Conservation (phyloP, 1,140 invertebrate species). For the Maniola jurtina region DNA sequence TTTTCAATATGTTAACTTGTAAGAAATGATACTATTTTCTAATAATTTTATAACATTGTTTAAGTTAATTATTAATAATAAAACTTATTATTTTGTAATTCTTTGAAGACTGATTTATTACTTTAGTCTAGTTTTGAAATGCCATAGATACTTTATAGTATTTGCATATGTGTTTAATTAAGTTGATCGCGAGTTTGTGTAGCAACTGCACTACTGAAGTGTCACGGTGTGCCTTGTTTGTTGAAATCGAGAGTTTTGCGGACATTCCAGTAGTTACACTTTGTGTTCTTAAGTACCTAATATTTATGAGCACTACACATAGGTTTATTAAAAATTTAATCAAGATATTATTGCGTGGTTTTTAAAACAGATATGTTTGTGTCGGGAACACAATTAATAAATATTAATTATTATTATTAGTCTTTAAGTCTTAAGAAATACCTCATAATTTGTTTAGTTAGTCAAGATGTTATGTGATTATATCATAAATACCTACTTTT, state of each 20-base stretch:
- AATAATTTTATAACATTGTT: slow-evolving; percentile 53
- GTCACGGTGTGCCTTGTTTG: slow-evolving; percentile 73
- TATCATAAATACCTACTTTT: slow-evolving; percentile 61
- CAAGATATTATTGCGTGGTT: slow-evolving; percentile 26
- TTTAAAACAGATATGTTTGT: slow-evolving; percentile 28
- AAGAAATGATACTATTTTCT: slow-evolving; percentile 38
- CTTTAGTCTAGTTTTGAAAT: slow-evolving; percentile 78
- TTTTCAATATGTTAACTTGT: slow-evolving; percentile 43
- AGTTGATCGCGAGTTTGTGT: slow-evolving; percentile 59
- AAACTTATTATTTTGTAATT: slow-evolving; percentile 71
- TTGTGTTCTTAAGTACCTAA: slow-evolving; percentile 55
- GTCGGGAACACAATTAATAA: slow-evolving; percentile 36
- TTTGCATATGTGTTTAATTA: slow-evolving; percentile 58
- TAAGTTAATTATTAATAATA: slow-evolving; percentile 56
- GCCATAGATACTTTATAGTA: slow-evolving; percentile 73
- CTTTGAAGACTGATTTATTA: slow-evolving; percentile 77
- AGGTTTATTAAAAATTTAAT: slow-evolving; percentile 26
- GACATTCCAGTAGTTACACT: slow-evolving; percentile 74
- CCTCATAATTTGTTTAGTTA: slow-evolving; percentile 67
- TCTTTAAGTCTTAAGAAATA: slow-evolving; percentile 42
- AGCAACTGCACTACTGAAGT: slow-evolving; percentile 60
- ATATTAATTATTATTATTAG: slow-evolving; percentile 32
- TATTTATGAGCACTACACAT: slow-evolving; percentile 37
- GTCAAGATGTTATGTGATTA: slow-evolving; percentile 69
- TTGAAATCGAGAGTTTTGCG: slow-evolving; percentile 66